Conservation (phyloP, 1,140 invertebrate species). For the Heliothis subflexa region DNA sequence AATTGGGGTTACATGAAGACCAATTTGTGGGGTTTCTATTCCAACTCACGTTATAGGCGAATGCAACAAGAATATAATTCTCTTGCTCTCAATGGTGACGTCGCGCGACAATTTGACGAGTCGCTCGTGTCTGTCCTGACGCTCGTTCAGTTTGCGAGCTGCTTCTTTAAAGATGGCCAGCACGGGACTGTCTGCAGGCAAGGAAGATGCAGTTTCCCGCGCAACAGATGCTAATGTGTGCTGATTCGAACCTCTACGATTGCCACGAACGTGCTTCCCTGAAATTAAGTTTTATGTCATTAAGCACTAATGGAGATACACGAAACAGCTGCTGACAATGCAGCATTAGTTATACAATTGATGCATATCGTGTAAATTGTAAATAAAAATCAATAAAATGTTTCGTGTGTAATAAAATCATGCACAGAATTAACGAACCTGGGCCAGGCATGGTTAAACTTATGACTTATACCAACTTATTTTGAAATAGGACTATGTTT, state of each 20-base stretch:
- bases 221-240: constrained; percentile 67
- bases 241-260: constrained; percentile 55
- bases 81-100: constrained; percentile 97
- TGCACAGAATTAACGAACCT: background rate
- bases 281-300: constrained; percentile 8
- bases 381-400: background rate
- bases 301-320: too few species aligned
- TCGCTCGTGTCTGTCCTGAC: constrained; percentile 94
- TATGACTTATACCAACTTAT: background rate
- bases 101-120: constrained; percentile 94
- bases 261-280: constrained; percentile 66
- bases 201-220: constrained; percentile 62
- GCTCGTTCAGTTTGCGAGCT: constrained; percentile 90
- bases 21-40: background rate
- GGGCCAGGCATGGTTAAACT: constrained; percentile 1
- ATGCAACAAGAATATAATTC: constrained; percentile 95
- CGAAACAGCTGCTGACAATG: too few species aligned
- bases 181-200: constrained; percentile 86
- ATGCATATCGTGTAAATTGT: too few species aligned
- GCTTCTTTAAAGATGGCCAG: constrained; percentile 90
- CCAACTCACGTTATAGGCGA: constrained; percentile 87
- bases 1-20: too few species aligned
- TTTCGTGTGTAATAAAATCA: background rate
- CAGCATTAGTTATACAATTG: too few species aligned
- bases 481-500: too few species aligned